These are phyloP conservation scores for Bombus sylvicola DNA, from an alignment of 1,140 invertebrate genomes.

Conservation along the genomic window DNA sequence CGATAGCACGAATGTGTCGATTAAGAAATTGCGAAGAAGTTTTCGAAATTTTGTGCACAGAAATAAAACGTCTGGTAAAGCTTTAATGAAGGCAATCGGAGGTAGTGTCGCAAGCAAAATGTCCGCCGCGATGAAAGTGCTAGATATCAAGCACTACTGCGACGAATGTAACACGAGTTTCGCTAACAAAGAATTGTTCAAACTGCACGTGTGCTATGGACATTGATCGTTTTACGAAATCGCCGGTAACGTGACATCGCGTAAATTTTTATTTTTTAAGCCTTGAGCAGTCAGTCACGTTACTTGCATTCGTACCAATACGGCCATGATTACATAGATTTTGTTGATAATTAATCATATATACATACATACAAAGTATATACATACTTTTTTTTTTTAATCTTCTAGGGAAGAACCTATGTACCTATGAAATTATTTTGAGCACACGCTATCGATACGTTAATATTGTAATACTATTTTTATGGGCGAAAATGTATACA, in stretches of 20 bases:
- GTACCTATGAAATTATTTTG: conserved; percentile 26
- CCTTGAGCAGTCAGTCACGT: background rate
- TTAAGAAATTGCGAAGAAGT: conserved; percentile 35
- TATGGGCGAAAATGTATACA: conserved; percentile 4
- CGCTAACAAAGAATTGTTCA: conserved; percentile 68
- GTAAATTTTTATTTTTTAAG: conserved; percentile 19
- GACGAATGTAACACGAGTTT: conserved; percentile 73
- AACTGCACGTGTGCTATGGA: conserved; percentile 66
- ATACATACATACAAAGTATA: no score
- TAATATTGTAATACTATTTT: conserved; percentile 28
- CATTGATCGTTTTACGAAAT: conserved; percentile 36
- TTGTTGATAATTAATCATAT: background rate
- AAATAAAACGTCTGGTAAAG: background rate
- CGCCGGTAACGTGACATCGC: background rate
- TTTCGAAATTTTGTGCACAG: background rate
- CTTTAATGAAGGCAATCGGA: conserved; percentile 17
- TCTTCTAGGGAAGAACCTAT: background rate
- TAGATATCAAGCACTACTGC: conserved; percentile 69
- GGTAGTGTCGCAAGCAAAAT: conserved; percentile 13
- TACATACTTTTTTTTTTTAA: no score
- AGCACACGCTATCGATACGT: background rate
- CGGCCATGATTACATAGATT: background rate
- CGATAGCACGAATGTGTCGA: background rate
- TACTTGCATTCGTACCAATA: background rate
- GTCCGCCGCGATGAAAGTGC: conserved; percentile 14